Evolutionary conservation across 2,888 invertebrate species (phyloP).

Genomic region (Phortica okadai): DNA sequence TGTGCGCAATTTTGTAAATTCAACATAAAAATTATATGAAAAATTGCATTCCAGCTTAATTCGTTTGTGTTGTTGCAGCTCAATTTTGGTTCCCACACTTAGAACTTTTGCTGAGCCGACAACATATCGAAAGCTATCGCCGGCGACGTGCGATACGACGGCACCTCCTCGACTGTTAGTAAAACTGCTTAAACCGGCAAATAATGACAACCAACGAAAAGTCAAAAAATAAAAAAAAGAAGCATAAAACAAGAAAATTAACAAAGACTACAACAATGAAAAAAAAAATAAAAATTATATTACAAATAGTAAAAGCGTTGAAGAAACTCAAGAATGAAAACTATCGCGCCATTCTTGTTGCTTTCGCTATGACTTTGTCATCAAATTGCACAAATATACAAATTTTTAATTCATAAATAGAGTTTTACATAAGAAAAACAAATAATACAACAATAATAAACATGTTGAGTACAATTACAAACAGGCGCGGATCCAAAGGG

Average conservation of each 20-base stretch:
- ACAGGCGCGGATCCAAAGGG: no score
- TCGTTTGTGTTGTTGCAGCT: conserved; percentile 9
- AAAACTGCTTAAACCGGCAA: conserved; percentile 37
- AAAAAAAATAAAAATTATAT: not conserved
- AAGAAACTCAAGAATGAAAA: conserved; percentile 21
- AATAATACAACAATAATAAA: no score
- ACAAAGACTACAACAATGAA: not conserved
- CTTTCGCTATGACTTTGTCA: not conserved
- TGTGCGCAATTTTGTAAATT: conserved; percentile 9
- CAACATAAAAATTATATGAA: conserved; percentile 10
- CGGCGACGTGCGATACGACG: not conserved
- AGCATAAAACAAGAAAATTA: not conserved
- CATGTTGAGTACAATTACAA: no score
- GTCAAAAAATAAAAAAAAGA: not conserved
- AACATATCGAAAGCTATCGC: not conserved
- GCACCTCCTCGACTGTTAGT: not conserved
- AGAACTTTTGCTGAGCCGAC: conserved; percentile 51
- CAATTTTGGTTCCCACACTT: conserved; percentile 61
- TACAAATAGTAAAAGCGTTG: conserved; percentile 13
- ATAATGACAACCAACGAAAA: not conserved
- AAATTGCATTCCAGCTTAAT: conserved; percentile 20
- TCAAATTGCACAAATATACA: not conserved
- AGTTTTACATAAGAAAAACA: not conserved
- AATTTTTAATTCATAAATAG: not conserved
- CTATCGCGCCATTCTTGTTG: not conserved